Evolutionary conservation across 2,888 invertebrate species (phyloP), one percentile per base, ranked within the genome.

Genomic region (Hermaeophaga mercurialis): DNA sequence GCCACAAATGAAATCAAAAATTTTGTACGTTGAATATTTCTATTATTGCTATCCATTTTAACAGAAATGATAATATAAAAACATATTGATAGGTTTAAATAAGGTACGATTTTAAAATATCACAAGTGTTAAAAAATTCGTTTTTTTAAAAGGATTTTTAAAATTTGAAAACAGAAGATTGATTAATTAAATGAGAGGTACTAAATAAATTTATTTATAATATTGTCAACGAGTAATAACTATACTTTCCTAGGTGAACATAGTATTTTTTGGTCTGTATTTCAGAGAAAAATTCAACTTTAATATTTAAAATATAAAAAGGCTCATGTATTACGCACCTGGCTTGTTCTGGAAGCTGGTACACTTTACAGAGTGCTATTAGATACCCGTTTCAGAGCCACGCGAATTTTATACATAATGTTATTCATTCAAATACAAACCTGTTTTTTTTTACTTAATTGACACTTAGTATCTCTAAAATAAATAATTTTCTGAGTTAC

Each of bases 141-240:
- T n/a, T n/a, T n/a, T n/a, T n/a, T n/a, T n/a, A n/a, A n/a, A n/a
- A n/a, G n/a, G n/a, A 24, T 24, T 24, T 6, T 6, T 6, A 24
- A 24, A 24, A 24, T 8, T 24, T 6, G 5, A 24, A 24, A 24
- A 24, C 24, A 24, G 8, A 24, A 24, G 5, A 24, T 24, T 8
- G 24, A 24, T 24, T 24, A 48, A n/a, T n/a, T 44, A 56, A n/a
- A n/a, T n/a, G n/a, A n/a, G n/a, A 65, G 69, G 65, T 70, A 70
- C 70, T 73, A 73, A 73, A 74, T 73, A 74, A 73, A 73, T 74
- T 71, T 73, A 73, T 72, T 73, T 66, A 73, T 73, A n/a, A n/a
- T n/a, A 74, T 74, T 73, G 73, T 73, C 73, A 74, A 74, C 73
- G 71, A 72, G 66, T 71, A 72, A 73, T 72, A 73, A 70, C 65